A percentile compares a stretch with the other conserved stretches of the same genome.
phyloP scores from a whole-genome alignment of 2,888 invertebrate species.

The Herminia tarsipennalis region DNA sequence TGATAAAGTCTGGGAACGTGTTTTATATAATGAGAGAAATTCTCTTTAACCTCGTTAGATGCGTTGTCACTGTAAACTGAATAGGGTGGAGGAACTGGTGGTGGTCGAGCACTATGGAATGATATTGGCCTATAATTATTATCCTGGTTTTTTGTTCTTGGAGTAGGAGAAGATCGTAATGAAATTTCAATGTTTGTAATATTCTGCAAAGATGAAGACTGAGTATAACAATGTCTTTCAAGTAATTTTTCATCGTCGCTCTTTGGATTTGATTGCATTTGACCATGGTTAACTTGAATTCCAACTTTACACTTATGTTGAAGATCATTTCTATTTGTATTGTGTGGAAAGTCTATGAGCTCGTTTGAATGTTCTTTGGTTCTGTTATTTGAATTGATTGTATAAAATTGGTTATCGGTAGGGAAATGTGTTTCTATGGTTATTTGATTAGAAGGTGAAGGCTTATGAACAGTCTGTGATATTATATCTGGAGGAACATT shows the following conservation, averaged over 20 bases:
- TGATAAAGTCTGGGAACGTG: constrained; percentile 76
- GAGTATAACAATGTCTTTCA: constrained; percentile 70
- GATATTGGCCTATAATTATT: constrained; percentile 81
- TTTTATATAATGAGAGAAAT: constrained; percentile 75
- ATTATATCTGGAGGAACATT: constrained; percentile 79
- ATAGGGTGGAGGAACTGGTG: constrained; percentile 56
- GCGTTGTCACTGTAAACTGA: constrained; percentile 63
- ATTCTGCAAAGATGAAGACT: constrained; percentile 77
- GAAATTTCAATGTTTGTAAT: constrained; percentile 82
- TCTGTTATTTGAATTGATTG: constrained; percentile 46
- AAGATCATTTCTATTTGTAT: constrained; percentile 48
- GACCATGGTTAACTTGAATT: constrained; percentile 65
- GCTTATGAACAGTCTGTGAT: constrained; percentile 77
- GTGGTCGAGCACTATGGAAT: constrained; percentile 69
- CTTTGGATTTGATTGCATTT: constrained; percentile 71
- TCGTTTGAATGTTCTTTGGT: constrained; percentile 51
- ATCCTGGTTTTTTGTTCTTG: constrained; percentile 54
- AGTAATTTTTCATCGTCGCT: constrained; percentile 83
- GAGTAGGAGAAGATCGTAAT: constrained; percentile 67
- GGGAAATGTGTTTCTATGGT: constrained; percentile 81
- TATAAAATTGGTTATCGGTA: constrained; percentile 63
- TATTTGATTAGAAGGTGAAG: constrained; percentile 71
- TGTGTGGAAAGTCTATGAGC: constrained; percentile 41
- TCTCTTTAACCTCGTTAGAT: constrained; percentile 76
- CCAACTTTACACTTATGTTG: constrained; percentile 68